phyloP scores from a whole-genome alignment of 2,797 vertebrate genomes.

The Lacerta bilineata region DNA sequence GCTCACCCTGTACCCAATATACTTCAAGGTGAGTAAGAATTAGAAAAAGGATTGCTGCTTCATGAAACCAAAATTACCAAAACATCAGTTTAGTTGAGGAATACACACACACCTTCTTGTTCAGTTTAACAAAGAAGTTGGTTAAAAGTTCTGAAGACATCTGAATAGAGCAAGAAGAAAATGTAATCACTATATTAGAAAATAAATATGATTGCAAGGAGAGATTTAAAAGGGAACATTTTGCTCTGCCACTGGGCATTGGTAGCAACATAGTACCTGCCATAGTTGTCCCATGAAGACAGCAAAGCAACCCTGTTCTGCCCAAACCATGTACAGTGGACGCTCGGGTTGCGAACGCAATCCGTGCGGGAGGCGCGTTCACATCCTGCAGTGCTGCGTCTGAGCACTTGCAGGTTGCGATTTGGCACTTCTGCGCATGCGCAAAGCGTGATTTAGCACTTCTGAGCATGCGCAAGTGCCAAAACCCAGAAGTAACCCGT shows the following conservation, averaged over 20 bases:
- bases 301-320: not conserved
- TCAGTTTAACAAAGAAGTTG: not conserved
- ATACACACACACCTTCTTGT: not conserved
- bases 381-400: no score
- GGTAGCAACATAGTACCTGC: not conserved
- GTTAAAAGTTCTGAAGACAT: not conserved
- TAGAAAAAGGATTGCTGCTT: not conserved
- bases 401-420: no score
- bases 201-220: not conserved
- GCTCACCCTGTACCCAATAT: not conserved
- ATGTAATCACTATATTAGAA: not conserved
- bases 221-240: no score
- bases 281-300: not conserved
- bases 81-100: not conserved
- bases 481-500: no score
- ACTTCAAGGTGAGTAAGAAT: constrained; percentile 1
- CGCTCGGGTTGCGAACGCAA: no score
- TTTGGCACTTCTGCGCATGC: no score
- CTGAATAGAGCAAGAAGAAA: not conserved
- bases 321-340: not conserved
- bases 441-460: no score
- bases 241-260: not conserved
- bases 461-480: no score
- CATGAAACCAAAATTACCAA: not conserved
- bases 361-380: no score